phyloP scores from a whole-genome alignment of 2,888 invertebrate species.

The Zygaena filipendulae region DNA sequence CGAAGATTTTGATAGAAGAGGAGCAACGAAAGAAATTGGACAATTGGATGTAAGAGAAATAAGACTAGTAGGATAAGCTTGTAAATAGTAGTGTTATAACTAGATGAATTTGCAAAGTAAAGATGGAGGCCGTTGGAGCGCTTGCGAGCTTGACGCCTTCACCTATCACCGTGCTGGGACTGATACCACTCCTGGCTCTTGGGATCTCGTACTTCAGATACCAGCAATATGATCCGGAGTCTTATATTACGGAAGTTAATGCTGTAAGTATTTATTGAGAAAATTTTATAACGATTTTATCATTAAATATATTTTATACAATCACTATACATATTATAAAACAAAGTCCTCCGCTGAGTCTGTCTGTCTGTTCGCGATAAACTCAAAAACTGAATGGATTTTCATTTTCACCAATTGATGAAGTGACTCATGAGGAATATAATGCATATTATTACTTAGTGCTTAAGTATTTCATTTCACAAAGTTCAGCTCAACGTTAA shows the following conservation, averaged over 20 bases:
- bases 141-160: slow-evolving; percentile 70
- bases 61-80: slow-evolving; percentile 55
- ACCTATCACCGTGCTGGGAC: slow-evolving; percentile 74
- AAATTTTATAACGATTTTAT: slow-evolving; percentile 1
- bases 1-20: slow-evolving; percentile 73
- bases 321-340: too few relatives aligned
- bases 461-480: too few relatives aligned
- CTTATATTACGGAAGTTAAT: slow-evolving; percentile 76
- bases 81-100: slow-evolving; percentile 53
- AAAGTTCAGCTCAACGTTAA: too few relatives aligned
- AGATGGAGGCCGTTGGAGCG: slow-evolving; percentile 63
- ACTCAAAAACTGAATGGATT: too few relatives aligned
- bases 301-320: background rate
- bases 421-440: too few relatives aligned
- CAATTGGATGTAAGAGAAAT: slow-evolving; percentile 72
- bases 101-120: slow-evolving; percentile 46
- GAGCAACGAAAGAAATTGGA: slow-evolving; percentile 66
- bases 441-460: too few relatives aligned
- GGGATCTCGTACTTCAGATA: slow-evolving; percentile 85
- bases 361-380: too few relatives aligned
- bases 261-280: slow-evolving; percentile 64
- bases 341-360: too few relatives aligned
- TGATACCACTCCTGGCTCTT: slow-evolving; percentile 84
- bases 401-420: background rate
- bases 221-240: slow-evolving; percentile 84